Base-by-base conservation (phyloP, 2,797 vertebrate genomes). In the Chelmon rostratus region DNA sequence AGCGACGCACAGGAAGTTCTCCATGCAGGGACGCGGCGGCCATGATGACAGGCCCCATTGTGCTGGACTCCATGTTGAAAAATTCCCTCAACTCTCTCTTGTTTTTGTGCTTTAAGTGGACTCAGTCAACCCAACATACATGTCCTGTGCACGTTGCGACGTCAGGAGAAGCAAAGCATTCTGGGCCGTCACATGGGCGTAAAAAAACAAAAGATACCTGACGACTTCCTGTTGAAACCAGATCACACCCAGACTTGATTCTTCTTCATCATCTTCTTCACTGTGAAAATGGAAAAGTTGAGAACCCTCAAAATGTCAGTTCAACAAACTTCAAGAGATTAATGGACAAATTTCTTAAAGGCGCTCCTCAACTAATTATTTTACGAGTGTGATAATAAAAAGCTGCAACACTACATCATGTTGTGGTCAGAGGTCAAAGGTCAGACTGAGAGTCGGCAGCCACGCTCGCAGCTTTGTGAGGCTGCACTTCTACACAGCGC, bases 41-140 rank as follows among this genome's bases (percentile, higher is more conserved):
- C 61, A 31, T 78, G 84, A 68, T 85, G 78, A 73, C 21, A 11
- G 16, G 62, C 53, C 56, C 84, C 67, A 88, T 89, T 92, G 91
- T 91, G 73, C 49, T 38, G 23, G 62, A 21, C 0, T 35, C 11
- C 31, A 33, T 38, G 56, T 8, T 76, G 81, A 85, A 78, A 85
- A 25, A 35, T 64, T 46, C 44, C 68, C 28, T 86, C 79, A 67
- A 5, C 79, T 47, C 56, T 49, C 25, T 40, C 10, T 13, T 85
- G 56, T 67, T 50, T 67, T 15, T 21, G 46, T 5, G 69, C 62
- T 69, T 70, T 78, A 53, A 77, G 66, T 58, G 59, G 31, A 58
- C 7, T 8, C 25, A 54, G 44, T 54, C 7, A 5, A 56, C 47
- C 50, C 13, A 15, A 31, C 38, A 15, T 15, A 58, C 33, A 70